These are phyloP conservation scores for Carterocephalus palaemon DNA, from an alignment of 2,888 invertebrate genomes.

Conservation along the genomic window DNA sequence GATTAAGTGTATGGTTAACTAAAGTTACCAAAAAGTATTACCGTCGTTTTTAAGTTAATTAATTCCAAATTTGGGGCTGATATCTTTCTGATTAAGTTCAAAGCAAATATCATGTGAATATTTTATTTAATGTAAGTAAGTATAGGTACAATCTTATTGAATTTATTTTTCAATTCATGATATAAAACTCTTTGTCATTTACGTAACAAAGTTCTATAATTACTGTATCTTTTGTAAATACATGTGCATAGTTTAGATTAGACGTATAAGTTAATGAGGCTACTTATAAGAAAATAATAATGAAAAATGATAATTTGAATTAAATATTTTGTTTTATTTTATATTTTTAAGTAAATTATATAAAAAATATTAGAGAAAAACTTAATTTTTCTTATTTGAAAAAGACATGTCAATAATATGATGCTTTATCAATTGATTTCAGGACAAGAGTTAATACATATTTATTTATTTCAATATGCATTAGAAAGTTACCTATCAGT, in stretches of 20 bases:
- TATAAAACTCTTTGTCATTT: neutral
- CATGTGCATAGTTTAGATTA: constrained; percentile 41
- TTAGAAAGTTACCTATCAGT: too few species aligned
- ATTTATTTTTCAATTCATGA: constrained; percentile 14
- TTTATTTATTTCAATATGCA: too few species aligned
- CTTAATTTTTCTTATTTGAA: too few species aligned
- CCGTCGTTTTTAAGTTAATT: constrained; percentile 57
- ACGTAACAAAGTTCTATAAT: constrained; percentile 21
- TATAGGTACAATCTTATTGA: constrained; percentile 20
- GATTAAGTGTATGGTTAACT: constrained; percentile 57
- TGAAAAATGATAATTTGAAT: constrained; percentile 46
- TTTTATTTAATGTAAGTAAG: constrained; percentile 30
- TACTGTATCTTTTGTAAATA: constrained; percentile 61
- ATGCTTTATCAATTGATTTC: too few species aligned
- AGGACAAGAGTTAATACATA: too few species aligned
- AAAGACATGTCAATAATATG: too few species aligned
- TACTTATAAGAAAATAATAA: constrained; percentile 50
- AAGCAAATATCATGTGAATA: constrained; percentile 37
- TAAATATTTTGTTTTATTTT: constrained; percentile 45
- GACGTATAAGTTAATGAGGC: constrained; percentile 57
- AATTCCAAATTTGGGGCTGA: constrained; percentile 65
- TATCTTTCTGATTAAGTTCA: constrained; percentile 46
- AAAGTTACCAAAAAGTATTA: constrained; percentile 78
- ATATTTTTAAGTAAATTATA: neutral
- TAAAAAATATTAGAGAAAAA: too few species aligned